These are phyloP conservation scores for Paramormyrops kingsleyae DNA, from an alignment of 2,113 vertebrate genomes.

Conservation along the genomic window DNA sequence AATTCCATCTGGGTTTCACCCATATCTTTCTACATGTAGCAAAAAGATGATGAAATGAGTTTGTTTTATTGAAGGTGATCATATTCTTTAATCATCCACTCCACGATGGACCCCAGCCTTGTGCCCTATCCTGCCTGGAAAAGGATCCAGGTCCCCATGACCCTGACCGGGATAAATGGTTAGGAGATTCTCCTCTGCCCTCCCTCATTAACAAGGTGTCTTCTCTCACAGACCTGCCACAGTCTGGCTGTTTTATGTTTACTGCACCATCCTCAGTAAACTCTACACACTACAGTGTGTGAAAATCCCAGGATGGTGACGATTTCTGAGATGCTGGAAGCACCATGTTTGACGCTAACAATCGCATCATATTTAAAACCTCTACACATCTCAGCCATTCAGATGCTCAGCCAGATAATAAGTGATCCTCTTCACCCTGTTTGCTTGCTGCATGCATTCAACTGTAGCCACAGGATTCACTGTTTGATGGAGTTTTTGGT, in stretches of 20 bases:
- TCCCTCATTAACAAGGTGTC: too few species aligned
- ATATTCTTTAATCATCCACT: too few species aligned
- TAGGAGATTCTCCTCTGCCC: not conserved
- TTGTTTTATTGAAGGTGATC: too few species aligned
- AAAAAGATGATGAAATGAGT: too few species aligned
- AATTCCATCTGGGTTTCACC: too few species aligned
- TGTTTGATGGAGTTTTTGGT: not conserved
- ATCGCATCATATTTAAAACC: not conserved
- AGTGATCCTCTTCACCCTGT: not conserved
- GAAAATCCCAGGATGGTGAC: not conserved
- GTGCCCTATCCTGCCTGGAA: too few species aligned
- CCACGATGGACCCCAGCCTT: too few species aligned
- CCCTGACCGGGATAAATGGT: not conserved
- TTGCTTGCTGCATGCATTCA: not conserved
- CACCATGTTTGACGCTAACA: not conserved
- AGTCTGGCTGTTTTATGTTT: not conserved
- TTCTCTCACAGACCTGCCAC: not conserved
- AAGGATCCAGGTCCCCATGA: not conserved
- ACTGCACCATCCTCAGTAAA: not conserved
- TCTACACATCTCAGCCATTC: not conserved
- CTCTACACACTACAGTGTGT: not conserved
- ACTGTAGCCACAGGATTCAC: not conserved
- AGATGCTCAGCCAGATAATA: not conserved
- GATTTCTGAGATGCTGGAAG: not conserved
- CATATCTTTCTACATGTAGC: too few species aligned